Base-by-base conservation (phyloP, 2,797 vertebrate species). In the Numenius phaeopus region DNA sequence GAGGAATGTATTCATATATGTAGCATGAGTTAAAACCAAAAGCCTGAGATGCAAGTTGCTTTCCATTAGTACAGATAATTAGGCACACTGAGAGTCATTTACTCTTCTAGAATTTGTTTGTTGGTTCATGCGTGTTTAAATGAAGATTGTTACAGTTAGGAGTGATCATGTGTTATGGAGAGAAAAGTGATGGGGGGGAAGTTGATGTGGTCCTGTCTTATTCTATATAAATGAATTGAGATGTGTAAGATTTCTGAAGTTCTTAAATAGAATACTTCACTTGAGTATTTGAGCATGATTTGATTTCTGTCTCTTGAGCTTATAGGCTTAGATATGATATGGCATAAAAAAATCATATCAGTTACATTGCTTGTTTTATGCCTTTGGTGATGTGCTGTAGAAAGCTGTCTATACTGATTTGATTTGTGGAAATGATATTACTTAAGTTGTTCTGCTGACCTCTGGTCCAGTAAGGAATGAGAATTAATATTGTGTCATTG, bases 101-200 rank as follows among this genome's bases (percentile, higher is more conserved):
- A 32, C 2, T 29, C 8, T 61, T 54, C 47, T 12, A 34, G 14
- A 39, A 8, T 29, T 39, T 59, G 14, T 14, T 79, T 55, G 6
- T 42, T 88, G 47, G 13, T 66, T 69, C 23, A 18, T 55, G 11
- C 6, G 3, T 70, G 4, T 77, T 75, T 88, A 81, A 76, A 54
- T 58, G 7, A 61, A 57, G 37, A 39, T 39, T n/a, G 7, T 46
- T 90, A 17, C 5, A 52, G 10, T 32, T 77, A 29, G 17, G 30
- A 47, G 8, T 49, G 24, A 70, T 39, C 2, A 9, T 0, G 0
- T 57, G 4, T 54, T 85, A 30, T 4, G 5, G 27, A 34, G 20
- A 70, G 20, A 44, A n/a, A 70, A 73, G 54, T 55, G 59, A 47
- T 5, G 7, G 11, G 3, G 32, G 26, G 10, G 47, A 70, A 26